These are phyloP conservation scores for Osedax fenrisi DNA, from an alignment of 2,888 invertebrate species.

Conservation along the genomic window DNA sequence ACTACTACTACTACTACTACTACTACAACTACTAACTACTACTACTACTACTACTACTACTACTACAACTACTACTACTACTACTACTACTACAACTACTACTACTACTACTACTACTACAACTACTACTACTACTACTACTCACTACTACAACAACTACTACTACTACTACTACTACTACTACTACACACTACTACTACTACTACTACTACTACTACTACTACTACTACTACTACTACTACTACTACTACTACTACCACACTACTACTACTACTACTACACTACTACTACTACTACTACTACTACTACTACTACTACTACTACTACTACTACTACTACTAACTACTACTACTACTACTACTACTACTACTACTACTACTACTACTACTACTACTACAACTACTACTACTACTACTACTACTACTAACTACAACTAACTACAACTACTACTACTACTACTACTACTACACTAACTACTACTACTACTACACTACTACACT, in stretches of 20 bases:
- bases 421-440: too few relatives aligned
- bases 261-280: too few relatives aligned
- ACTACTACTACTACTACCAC: too few relatives aligned
- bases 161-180: conserved; percentile 8
- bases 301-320: neutral
- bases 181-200: too few relatives aligned
- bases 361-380: neutral
- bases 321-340: neutral
- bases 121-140: conserved; percentile 25
- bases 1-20: conserved; percentile 16
- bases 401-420: conserved; percentile 8
- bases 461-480: too few relatives aligned
- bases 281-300: too few relatives aligned
- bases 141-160: conserved; percentile 15
- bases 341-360: too few relatives aligned
- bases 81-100: conserved; percentile 27
- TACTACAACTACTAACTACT: conserved; percentile 23
- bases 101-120: conserved; percentile 32
- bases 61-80: conserved; percentile 17
- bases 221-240: conserved; percentile 22
- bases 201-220: conserved; percentile 27
- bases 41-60: conserved; percentile 25
- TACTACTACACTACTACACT: too few relatives aligned
- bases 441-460: neutral
- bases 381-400: conserved; percentile 6